Base-by-base conservation (phyloP, 2,888 invertebrate species). In the Meganola albula region DNA sequence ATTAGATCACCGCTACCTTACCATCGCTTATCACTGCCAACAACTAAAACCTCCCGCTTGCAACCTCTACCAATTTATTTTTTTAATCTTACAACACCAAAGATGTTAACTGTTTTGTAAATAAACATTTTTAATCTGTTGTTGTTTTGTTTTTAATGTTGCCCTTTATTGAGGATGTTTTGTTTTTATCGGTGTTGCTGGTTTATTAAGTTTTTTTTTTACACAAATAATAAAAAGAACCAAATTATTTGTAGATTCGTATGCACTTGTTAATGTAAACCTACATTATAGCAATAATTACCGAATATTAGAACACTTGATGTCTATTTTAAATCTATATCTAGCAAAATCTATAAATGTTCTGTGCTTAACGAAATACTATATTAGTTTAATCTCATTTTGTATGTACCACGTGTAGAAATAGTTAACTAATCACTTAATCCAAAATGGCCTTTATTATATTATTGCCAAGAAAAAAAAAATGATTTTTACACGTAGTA, bases 1-100 rank as follows among this genome's bases (percentile, higher is more conserved):
- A 73, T 73, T 52, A 54, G 60, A 62, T 66, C 80, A 79, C 63
- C 64, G 80, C 83, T 83, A 84, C 77, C 77, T 79, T 82, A 78
- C 78, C 74, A 74, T 72, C 60, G 79, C 82, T 80, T 79, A 39
- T 56, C 64, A 62, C 53, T 34, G 44, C 54, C 47, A 53, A 43
- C 38, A 54, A 60, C 58, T 5, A n/a, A 49, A 49, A 58, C 47
- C 50, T 58, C 67, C 63, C 59, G 75, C 75, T 75, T 74, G 60
- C 65, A 53, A 52, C 50, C 48, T 52, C 53, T 50, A 44, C 35
- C 31, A 52, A 28, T 41, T 33, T 34, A 45, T 38, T 45, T 48
- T 39, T 40, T 5, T 20, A 5, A 20, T 7, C 20, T n/a, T n/a
- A n/a, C n/a, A 5, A 47, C 52, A 74, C 68, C 71, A 72, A 72